Evolutionary conservation across 2,888 invertebrate genomes (phyloP), one percentile per base, ranked within the genome.

Genomic region (Aspidapion aeneum): DNA sequence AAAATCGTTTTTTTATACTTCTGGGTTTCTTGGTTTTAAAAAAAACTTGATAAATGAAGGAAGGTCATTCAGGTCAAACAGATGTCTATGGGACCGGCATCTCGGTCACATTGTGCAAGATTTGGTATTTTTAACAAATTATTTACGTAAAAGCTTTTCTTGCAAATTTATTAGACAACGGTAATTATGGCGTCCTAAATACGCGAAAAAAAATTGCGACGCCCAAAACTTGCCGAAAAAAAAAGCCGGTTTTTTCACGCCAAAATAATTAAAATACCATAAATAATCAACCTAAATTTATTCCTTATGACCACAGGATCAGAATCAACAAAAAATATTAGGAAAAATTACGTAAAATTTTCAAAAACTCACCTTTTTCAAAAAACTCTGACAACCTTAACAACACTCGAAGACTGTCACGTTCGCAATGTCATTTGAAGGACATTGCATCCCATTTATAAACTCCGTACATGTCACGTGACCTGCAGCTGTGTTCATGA

Each of bases 391-490:
- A 35, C 3, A 35, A n/a, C n/a, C n/a, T n/a, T n/a, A 35, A 3
- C 56, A 3, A 21, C n/a, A 16, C 56, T 18, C 5, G 17, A 16
- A 3, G 16, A 61, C 50, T 17, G 54, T 58, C 64, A 58, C 57
- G 58, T 35, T 61, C 48, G 17, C 62, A 66, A 66, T 66, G 66
- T 66, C 66, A 59, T 63, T 63, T 66, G 66, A 66, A 66, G 66
- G 66, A 63, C 66, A 64, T 50, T n/a, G 12, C 18, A 18, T 18
- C 20, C 1, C 58, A 64, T 66, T 60, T 62, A 64, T 64, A 61
- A 58, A 58, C 18, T 57, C 50, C 12, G 19, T 2, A 18, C n/a
- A 18, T 12, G 52, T 65, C 65, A 65, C 65, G 63, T 65, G 65
- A 35, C 35, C 12, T 3, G 5, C 35, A 12, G 3, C 35, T 7